Percentiles rank a stretch among this genome's conserved stretches.
These are phyloP conservation scores for Orthonychiurus folsomi DNA, from an alignment of 2,888 invertebrate species.

Conservation along the genomic window DNA sequence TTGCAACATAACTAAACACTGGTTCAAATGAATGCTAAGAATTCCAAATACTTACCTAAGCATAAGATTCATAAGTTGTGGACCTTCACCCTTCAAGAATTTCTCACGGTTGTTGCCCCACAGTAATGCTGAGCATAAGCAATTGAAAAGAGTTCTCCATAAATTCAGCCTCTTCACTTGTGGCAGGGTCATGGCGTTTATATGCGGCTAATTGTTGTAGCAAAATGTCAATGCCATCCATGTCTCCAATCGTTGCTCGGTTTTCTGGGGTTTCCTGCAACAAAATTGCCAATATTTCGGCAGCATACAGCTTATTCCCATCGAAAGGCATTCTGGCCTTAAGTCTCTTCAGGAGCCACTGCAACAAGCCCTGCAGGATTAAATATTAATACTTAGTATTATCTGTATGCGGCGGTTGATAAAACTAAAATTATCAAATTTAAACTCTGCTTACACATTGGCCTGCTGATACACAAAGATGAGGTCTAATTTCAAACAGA, in stretches of 20 bases:
- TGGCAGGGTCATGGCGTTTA: slow-evolving; percentile 84
- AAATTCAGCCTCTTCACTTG: slow-evolving; percentile 88
- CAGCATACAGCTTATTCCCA: slow-evolving; percentile 87
- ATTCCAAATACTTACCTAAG: slow-evolving; percentile 54
- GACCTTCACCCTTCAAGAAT: slow-evolving; percentile 91
- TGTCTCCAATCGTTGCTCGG: slow-evolving; percentile 69
- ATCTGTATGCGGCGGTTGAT: not conserved
- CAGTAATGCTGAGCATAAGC: slow-evolving; percentile 88
- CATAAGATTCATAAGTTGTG: slow-evolving; percentile 99
- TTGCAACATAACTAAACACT: not conserved
- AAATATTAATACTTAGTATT: slow-evolving; percentile 43
- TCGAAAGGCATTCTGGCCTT: slow-evolving; percentile 86
- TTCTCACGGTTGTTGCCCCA: slow-evolving; percentile 75
- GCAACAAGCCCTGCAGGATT: slow-evolving; percentile 80
- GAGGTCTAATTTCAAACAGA: slow-evolving; percentile 78
- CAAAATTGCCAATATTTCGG: slow-evolving; percentile 90
- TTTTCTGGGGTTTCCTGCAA: slow-evolving; percentile 82
- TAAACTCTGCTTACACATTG: no score
- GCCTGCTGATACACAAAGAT: slow-evolving; percentile 72
- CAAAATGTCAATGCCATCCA: slow-evolving; percentile 92
- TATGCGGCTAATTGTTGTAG: slow-evolving; percentile 91
- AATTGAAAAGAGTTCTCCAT: slow-evolving; percentile 99
- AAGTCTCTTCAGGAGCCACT: slow-evolving; percentile 84
- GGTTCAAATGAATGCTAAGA: not conserved
- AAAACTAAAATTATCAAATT: not conserved